Base-by-base conservation (phyloP, 2,797 vertebrate genomes). In the Danio tinwini region DNA sequence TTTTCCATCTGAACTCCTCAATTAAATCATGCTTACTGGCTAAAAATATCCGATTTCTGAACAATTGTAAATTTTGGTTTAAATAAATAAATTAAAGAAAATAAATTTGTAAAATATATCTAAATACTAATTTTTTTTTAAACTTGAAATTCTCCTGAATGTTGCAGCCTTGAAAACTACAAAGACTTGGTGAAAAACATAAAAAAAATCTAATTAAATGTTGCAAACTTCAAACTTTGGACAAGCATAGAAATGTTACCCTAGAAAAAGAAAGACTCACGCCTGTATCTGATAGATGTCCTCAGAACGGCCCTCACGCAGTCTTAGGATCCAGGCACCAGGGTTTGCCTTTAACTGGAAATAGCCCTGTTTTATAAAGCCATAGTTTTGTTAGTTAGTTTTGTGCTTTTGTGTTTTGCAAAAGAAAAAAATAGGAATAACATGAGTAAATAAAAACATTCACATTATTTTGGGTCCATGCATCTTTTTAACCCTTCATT, bases 321-420 rank as follows among this genome's bases (percentile, higher is more conserved):
- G 86, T 75, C 93, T 93, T 78, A 99, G 88, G 0, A 80, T 94
- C 97, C 97, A 99, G 63, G 96, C 95, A 13, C 97, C 98, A 6
- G 98, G 97, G 86, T 97, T 99, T 82, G 97, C 96, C 93, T 99
- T 99, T 85, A 99, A 88, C 78, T 99, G 98, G 91, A 99, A 99
- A 93, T 99, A 99, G 0, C 98, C 98, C 98, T 97, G 93, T 74
- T 62, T 59, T 9, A 40, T 19, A 17, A 71, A 19, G 52, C 1
- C 45, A 6, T 16, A 13, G n/a, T n/a, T n/a, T n/a, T n/a, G n/a
- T n/a, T n/a, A 37, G 49, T 63, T n/a, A 53, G 19, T 29, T 37
- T 61, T 61, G 37, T 7, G 44, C 8, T 29, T 58, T 61, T n/a
- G 6, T 37, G 21, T 29, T 58, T n/a, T n/a, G n/a, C 7, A 37